Evolutionary conservation across 2,113 vertebrate genomes (phyloP), one percentile per base, ranked within the genome.

Genomic region (Leiothrix lutea): DNA sequence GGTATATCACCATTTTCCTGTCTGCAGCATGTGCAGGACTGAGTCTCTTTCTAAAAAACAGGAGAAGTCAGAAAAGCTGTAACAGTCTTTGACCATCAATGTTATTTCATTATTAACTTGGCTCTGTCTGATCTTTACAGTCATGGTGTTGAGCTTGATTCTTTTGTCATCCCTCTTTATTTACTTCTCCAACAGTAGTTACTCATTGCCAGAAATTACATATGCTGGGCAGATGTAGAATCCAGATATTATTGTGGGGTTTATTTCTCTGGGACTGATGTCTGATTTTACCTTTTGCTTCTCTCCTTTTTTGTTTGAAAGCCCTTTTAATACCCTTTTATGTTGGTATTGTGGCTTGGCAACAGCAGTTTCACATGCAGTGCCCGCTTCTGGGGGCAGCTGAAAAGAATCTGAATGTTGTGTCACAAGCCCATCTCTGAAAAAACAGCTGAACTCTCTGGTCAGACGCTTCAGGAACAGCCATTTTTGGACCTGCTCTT

Each of bases 161-260:
- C 82, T 91, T 94, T 94, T 96, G 87, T 91, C 96, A 91, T 91
- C 35, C 22, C 54, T 87, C 78, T 82, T 86, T 88, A 94, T 92
- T 95, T 91, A 93, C 33, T 96, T 83, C 81, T 93, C 75, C 74
- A 86, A 90, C 38, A 82, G 62, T 38, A 92, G 92, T 91, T 80
- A 83, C 35, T 77, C 58, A 92, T 5, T 96, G 92, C 94, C 94
- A 96, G 91, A 95, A 95, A 95, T 91, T 95, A 94, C 95, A 96
- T 91, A 80, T 97, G 91, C 71, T 88, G 67, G 85, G 51, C 93
- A 96, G 94, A 96, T 96, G 93, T 81, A 90, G 85, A 88, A 90
- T 93, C 33, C 85, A 95, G 89, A 92, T 94, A 96, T n/a, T 94
- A 81, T 33, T 94, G 54, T 40, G 79, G 86, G 57, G 50, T 91